A percentile compares a stretch with the other conserved stretches of the same genome.
Conservation (phyloP, 2,797 vertebrate genomes). For the Lindbergichthys nudifrons region DNA sequence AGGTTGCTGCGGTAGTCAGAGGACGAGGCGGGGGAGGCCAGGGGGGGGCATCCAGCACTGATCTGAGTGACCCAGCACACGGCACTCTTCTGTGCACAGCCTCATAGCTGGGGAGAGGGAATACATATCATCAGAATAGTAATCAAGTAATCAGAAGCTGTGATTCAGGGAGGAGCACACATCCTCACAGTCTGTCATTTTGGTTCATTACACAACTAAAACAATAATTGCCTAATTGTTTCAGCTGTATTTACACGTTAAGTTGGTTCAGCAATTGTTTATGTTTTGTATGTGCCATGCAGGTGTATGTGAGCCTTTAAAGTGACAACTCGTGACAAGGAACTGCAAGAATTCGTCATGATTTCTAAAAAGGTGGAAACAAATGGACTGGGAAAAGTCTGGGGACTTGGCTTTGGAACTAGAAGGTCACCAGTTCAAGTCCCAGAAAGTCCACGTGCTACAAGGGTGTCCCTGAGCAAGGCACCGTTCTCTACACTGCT, state of each 20-base stretch:
- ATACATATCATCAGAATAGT: constrained; percentile 28
- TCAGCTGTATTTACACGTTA: not conserved
- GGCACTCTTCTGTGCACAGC: constrained; percentile 96
- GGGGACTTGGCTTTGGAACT: too few species aligned
- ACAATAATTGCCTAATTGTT: not conserved
- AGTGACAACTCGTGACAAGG: not conserved
- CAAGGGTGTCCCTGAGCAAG: too few species aligned
- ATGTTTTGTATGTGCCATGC: not conserved
- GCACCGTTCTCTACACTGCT: too few species aligned
- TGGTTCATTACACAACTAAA: not conserved
- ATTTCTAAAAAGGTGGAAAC: not conserved
- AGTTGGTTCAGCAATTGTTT: not conserved
- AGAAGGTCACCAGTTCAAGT: too few species aligned
- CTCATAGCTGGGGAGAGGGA: constrained; percentile 87
- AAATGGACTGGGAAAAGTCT: not conserved
- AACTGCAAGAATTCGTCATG: not conserved
- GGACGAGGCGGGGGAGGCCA: constrained; percentile 89
- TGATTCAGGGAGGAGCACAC: not conserved
- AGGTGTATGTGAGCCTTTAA: not conserved
- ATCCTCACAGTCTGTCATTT: not conserved
- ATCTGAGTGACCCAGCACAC: constrained; percentile 96
- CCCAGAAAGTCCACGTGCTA: too few species aligned
- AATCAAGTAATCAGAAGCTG: constrained; percentile 8
- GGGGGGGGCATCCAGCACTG: constrained; percentile 98
- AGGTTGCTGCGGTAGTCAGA: constrained; percentile 96